A percentile compares a stretch with the other conserved stretches of the same genome.
These are phyloP conservation scores for Dendrophyllia cribrosa DNA, from an alignment of 64 coral and sea anemone species.

Conservation along the genomic window DNA sequence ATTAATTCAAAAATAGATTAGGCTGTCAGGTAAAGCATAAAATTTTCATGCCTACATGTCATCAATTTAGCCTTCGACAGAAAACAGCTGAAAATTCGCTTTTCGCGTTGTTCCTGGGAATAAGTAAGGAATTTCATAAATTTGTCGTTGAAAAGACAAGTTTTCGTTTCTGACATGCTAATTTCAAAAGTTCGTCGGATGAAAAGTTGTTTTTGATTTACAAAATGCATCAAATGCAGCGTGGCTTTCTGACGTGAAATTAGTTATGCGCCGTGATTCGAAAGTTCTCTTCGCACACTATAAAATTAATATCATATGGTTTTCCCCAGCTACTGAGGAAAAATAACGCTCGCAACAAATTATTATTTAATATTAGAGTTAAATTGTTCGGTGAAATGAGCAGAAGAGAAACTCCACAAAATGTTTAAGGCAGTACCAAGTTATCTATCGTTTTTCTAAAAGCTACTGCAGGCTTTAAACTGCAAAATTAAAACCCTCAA, in stretches of 20 bases:
- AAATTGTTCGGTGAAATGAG: neutral
- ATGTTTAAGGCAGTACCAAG: neutral
- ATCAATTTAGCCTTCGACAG: constrained; percentile 15
- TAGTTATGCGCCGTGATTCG: neutral
- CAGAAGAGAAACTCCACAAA: neutral
- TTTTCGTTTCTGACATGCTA: neutral
- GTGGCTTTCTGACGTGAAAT: neutral
- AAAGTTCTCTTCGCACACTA: neutral
- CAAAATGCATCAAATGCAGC: neutral
- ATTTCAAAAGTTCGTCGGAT: neutral
- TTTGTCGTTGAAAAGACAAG: neutral
- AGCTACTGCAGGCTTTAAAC: too few relatives aligned
- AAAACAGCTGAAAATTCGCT: constrained; percentile 35
- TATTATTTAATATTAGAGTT: neutral
- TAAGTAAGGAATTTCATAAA: neutral
- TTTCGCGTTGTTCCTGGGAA: neutral
- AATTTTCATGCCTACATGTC: constrained; percentile 73
- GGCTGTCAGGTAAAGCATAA: constrained; percentile 52
- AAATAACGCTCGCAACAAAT: neutral
- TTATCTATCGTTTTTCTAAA: neutral
- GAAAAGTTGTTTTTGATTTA: neutral
- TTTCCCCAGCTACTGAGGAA: neutral
- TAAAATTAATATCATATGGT: neutral
- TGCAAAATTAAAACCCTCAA: too few relatives aligned
- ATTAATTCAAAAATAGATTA: constrained; percentile 80